phyloP scores from a whole-genome alignment of 2,113 vertebrate genomes.

The Boulengeromyrus knoepffleri region DNA sequence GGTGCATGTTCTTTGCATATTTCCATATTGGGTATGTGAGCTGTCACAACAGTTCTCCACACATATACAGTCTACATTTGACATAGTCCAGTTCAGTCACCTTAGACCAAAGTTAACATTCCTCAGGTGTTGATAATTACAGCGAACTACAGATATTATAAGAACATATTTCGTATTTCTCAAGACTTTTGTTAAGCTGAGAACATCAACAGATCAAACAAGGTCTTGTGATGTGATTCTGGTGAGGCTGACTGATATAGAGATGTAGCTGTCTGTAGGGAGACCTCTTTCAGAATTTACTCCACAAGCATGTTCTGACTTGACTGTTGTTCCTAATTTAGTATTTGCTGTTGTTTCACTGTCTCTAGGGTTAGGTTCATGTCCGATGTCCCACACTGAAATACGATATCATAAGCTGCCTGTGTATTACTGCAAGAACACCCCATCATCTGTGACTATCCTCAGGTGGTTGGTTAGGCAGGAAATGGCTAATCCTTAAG shows the following conservation, averaged over 20 bases:
- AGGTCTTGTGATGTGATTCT: background rate
- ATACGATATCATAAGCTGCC: background rate
- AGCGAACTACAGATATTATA: background rate
- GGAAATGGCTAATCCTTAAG: background rate
- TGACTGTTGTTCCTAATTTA: background rate
- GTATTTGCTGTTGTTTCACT: background rate
- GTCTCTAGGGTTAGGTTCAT: background rate
- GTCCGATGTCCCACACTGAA: background rate
- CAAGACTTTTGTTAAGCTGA: background rate
- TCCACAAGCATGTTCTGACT: background rate
- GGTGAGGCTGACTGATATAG: background rate
- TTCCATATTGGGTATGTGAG: background rate
- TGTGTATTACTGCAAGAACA: background rate
- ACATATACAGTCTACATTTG: background rate
- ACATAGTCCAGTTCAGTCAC: background rate
- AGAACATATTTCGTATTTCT: background rate
- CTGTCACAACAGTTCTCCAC: background rate
- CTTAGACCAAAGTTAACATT: background rate
- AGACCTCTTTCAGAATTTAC: background rate
- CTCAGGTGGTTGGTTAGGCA: background rate
- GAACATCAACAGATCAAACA: background rate
- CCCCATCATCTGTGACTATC: background rate
- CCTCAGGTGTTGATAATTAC: background rate
- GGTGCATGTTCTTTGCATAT: background rate
- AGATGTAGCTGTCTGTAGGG: background rate